Percentiles rank a stretch among this genome's conserved stretches.
These are phyloP conservation scores for Parelbella ahira DNA, from an alignment of 2,888 invertebrate species.

Conservation along the genomic window DNA sequence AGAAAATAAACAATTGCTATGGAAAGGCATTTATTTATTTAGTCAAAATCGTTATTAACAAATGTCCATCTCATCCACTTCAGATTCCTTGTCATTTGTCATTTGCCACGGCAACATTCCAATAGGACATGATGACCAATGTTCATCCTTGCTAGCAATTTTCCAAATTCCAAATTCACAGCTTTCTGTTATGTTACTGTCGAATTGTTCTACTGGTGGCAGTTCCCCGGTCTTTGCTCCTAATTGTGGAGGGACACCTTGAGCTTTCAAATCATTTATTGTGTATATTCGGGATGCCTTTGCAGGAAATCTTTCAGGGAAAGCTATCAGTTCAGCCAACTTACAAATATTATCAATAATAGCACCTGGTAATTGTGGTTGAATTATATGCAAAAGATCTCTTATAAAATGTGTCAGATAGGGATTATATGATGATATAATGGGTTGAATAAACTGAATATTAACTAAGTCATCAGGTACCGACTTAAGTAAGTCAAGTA, in stretches of 20 bases:
- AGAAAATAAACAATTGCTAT: constrained; percentile 72
- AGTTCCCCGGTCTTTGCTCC: no score
- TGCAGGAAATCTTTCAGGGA: constrained; percentile 43
- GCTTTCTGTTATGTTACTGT: constrained; percentile 17
- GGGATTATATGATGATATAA: constrained; percentile 61
- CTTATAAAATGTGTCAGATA: constrained; percentile 57
- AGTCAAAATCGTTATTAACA: constrained; percentile 27
- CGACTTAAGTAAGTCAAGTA: constrained; percentile 55
- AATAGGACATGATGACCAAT: constrained; percentile 73
- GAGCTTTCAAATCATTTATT: constrained; percentile 56
- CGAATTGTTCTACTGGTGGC: no score
- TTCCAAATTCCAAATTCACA: constrained; percentile 51
- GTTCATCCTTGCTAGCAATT: constrained; percentile 42
- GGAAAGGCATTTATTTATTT: constrained; percentile 41
- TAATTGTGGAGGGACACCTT: no score
- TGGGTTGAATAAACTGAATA: constrained; percentile 56
- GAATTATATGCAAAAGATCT: constrained; percentile 51
- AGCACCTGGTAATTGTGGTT: constrained; percentile 48
- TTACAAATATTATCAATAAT: constrained; percentile 47
- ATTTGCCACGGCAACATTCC: constrained; percentile 73
- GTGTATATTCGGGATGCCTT: constrained; percentile 59
- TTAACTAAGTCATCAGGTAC: constrained; percentile 54
- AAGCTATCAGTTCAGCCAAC: constrained; percentile 57
- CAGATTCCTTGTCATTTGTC: constrained; percentile 31
- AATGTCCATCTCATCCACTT: no score